These are phyloP conservation scores for Lepas anatifera DNA, from an alignment of 2,888 invertebrate species.

Conservation along the genomic window DNA sequence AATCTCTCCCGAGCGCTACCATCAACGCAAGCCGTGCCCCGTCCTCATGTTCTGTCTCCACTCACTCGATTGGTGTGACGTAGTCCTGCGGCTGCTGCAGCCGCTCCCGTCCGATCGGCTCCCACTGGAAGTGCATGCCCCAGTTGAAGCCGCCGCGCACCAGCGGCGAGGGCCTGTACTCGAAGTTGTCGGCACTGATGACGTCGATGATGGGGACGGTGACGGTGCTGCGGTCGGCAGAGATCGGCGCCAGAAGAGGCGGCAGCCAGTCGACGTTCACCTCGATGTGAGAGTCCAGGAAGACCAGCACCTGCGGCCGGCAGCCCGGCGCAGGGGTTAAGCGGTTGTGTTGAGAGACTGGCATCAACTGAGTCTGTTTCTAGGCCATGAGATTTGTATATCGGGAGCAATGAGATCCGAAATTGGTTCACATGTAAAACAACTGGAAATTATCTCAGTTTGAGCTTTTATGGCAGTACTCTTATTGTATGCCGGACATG, in stretches of 20 bases:
- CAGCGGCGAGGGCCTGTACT: conserved; percentile 75
- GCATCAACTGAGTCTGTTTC: no score
- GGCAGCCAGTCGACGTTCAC: conserved; percentile 72
- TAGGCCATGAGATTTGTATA: no score
- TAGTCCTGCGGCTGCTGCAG: conserved; percentile 52
- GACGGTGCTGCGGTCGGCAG: conserved; percentile 50
- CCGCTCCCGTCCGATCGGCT: conserved; percentile 60
- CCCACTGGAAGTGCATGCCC: conserved; percentile 95
- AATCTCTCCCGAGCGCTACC: no score
- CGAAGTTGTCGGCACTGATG: conserved; percentile 87
- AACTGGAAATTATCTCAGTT: no score
- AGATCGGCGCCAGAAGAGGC: conserved; percentile 63
- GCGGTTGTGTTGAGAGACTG: no score
- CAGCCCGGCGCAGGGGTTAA: no score
- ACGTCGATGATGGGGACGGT: conserved; percentile 89
- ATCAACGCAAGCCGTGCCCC: no score
- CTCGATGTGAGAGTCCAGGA: not conserved
- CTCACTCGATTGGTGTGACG: conserved; percentile 55
- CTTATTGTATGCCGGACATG: no score
- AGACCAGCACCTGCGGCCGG: not conserved
- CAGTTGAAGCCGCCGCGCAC: conserved; percentile 96
- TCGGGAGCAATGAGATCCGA: no score
- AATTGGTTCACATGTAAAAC: no score
- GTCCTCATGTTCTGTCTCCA: not conserved
- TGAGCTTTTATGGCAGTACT: no score